These are phyloP conservation scores for Julus scandinavius DNA, from an alignment of 2,888 invertebrate species.

Conservation along the genomic window DNA sequence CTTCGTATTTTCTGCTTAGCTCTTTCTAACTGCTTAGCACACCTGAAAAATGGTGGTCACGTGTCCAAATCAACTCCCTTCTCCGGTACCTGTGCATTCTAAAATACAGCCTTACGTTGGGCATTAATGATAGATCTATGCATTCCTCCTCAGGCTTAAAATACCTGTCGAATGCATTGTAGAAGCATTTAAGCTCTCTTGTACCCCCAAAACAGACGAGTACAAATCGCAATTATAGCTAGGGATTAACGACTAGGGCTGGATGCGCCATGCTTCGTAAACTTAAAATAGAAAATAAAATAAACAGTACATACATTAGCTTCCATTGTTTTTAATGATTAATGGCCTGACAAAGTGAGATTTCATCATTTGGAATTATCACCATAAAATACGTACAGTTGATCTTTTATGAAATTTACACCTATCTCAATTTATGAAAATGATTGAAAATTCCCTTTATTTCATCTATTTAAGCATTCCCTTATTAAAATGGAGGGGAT, in stretches of 20 bases:
- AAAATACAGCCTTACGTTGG: neutral
- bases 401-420: too few species aligned
- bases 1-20: neutral
- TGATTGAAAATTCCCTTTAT: too few species aligned
- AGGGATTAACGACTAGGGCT: neutral
- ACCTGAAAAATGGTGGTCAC: neutral
- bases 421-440: too few species aligned
- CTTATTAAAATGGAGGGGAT: too few species aligned
- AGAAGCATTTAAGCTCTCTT: neutral
- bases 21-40: neutral
- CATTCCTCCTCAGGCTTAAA: neutral
- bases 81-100: slow-evolving; percentile 1
- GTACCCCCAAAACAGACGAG: neutral
- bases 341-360: too few species aligned
- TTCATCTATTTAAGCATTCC: too few species aligned
- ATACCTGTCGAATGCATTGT: neutral
- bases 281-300: too few species aligned
- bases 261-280: too few species aligned
- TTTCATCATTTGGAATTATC: too few species aligned
- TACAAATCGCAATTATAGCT: neutral
- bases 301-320: too few species aligned
- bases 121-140: neutral
- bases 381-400: too few species aligned
- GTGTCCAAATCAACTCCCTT: slow-evolving; percentile 10
- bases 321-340: too few species aligned